phyloP scores from a whole-genome alignment of 2,797 vertebrate species.

The Myotis pilosus region DNA sequence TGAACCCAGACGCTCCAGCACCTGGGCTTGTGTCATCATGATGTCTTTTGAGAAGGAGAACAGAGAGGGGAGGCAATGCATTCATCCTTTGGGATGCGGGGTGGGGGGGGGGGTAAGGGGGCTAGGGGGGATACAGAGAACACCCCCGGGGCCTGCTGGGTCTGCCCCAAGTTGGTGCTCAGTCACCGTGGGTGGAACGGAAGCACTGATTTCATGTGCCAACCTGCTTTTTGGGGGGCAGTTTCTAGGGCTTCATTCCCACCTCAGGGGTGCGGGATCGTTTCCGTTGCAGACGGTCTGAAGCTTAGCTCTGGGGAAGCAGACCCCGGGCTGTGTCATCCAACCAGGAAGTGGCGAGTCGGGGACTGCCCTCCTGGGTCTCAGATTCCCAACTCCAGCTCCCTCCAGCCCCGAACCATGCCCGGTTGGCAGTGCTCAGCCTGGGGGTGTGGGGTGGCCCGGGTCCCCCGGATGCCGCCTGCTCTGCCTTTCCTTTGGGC shows the following conservation, averaged over 20 bases:
- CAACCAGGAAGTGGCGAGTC: not conserved
- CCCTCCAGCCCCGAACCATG: not conserved
- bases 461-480: accelerated
- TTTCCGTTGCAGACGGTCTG: not conserved
- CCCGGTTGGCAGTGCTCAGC: not conserved
- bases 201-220: not conserved
- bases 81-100: not conserved
- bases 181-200: accelerated
- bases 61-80: accelerated
- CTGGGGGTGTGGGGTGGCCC: not conserved
- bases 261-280: not conserved
- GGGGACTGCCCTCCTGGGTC: not conserved
- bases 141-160: accelerated
- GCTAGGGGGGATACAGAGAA: too few relatives aligned
- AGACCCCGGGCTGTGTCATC: not conserved
- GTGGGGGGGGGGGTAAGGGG: too few relatives aligned
- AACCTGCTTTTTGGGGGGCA: accelerated
- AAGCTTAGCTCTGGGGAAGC: not conserved
- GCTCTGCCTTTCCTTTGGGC: not conserved
- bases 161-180: not conserved
- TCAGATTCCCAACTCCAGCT: not conserved
- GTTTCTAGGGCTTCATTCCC: accelerated
- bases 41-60: not conserved
- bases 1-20: not conserved
- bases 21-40: not conserved